Evolutionary conservation across 2,113 vertebrate species (phyloP), one percentile per base, ranked within the genome.

Genomic region (Macaca nemestrina): DNA sequence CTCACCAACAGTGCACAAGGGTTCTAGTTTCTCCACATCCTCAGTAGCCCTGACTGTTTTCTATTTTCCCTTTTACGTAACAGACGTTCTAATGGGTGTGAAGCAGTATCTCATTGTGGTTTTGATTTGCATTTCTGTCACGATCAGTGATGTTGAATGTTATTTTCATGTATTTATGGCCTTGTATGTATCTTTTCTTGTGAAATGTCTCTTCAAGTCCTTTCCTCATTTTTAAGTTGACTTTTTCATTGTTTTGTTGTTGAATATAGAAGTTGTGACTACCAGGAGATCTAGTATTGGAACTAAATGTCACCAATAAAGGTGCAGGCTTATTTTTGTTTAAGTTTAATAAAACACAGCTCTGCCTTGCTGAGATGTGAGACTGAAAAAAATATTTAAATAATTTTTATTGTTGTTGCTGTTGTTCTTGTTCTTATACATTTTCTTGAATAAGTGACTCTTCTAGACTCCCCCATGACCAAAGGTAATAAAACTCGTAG

Each of bases 381-480:
- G 81, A 38, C 76, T 45, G 59, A 90, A 96, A 97, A 64, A 78
- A 80, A 0, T 92, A 85, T 27, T 97, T 97, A 64, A 85, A 83
- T 79, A 64, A 22, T 43, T 93, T 93, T 35, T 35, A 0, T 67
- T 59, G 1, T 79, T 97, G 80, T 93, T 90, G 25, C 94, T 79
- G 64, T 0, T 43, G 61, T 97, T 97, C 79, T 25, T 38, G 0
- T 78, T 57, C 0, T 83, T 97, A 61, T 95, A 75, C 7, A 23
- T 82, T 89, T 92, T 96, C 80, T 90, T 87, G 72, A 93, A 94
- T 98, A 97, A 98, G 88, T 78, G 96, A 73, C 79, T 95, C 72
- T 79, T 73, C 95, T 68, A 94, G 35, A 70, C 90, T 98, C 93
- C 67, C 86, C 97, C 78, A 89, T 40, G 57, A 79, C 81, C 81